Evolutionary conservation across 2,113 vertebrate genomes (phyloP), one percentile per base, ranked within the genome.

Genomic region (Lagopus muta): DNA sequence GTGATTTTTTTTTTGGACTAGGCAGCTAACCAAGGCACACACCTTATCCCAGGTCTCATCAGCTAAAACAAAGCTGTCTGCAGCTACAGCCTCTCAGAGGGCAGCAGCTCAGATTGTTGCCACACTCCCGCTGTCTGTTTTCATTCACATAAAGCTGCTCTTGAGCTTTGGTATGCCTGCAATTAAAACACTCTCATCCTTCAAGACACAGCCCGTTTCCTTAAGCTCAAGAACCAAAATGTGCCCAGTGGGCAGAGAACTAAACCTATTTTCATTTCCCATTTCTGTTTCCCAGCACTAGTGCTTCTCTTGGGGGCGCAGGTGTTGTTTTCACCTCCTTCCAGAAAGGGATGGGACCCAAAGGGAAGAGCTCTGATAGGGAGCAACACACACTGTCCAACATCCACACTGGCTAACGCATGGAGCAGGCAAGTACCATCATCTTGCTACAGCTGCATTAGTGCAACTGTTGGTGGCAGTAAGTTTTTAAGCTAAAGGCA

Each of bases 31-130:
- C 22, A 48, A 92, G 52, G 60, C 42, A 74, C 36, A 42, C 0
- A 1, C n/a, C 21, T 32, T 11, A 25, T 60, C 76, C 88, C 72
- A 50, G 8, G 42, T 60, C 42, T 74, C 82, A 64, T 20, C 85
- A 65, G 40, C 73, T 88, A 72, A 90, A 94, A 67, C 54, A 88
- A 84, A 93, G 40, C 79, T 91, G 47, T 74, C 70, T 90, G 57
- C 76, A 94, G 52, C 30, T 83, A 65, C 82, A 95, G 43, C 36
- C 19, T 78, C 91, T 94, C 90, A 36, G 52, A 94, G 78, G 72
- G 60, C 85, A 87, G 55, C 7, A 25, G 54, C 54, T 57, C 40
- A 91, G 69, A 94, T 83, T 76, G 58, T 71, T 72, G 61, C 76
- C 82, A 91, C 74, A 18, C 80, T 94, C 94, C 36, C 65, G n/a